phyloP scores from a whole-genome alignment of 2,113 vertebrate species.

The Heliornis fulica region DNA sequence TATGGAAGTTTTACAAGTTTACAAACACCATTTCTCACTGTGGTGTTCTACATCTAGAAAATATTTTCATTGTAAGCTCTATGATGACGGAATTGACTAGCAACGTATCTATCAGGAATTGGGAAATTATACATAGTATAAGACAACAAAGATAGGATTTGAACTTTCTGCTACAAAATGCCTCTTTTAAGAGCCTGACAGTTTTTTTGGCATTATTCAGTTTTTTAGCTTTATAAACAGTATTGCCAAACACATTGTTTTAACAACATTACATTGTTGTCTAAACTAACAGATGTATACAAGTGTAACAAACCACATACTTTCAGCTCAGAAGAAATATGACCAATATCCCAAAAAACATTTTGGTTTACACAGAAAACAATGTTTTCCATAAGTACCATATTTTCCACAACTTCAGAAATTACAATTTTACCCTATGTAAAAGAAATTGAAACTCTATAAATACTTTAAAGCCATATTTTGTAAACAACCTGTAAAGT shows the following conservation, averaged over 20 bases:
- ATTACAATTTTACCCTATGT: not conserved
- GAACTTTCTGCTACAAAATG: not conserved
- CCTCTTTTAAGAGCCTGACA: not conserved
- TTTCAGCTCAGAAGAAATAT: not conserved
- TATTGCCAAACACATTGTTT: not conserved
- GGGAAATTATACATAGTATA: not conserved
- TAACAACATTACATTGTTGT: not conserved
- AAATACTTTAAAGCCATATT: not conserved
- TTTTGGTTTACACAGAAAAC: not conserved
- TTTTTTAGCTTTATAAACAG: not conserved
- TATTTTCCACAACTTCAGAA: not conserved
- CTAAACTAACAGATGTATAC: not conserved
- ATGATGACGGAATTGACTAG: not conserved
- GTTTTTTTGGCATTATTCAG: not conserved
- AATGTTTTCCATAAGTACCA: not conserved
- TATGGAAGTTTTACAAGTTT: not conserved
- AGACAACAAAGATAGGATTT: not conserved
- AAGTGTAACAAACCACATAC: not conserved
- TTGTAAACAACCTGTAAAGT: constrained; percentile 85
- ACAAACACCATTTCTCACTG: not conserved
- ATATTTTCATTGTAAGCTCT: not conserved
- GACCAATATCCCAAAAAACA: not conserved
- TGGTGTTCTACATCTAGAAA: not conserved
- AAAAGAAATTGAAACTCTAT: not conserved
- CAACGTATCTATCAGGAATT: not conserved